phyloP scores from a whole-genome alignment of 2,888 invertebrate species.

The Itoplectis maculator region DNA sequence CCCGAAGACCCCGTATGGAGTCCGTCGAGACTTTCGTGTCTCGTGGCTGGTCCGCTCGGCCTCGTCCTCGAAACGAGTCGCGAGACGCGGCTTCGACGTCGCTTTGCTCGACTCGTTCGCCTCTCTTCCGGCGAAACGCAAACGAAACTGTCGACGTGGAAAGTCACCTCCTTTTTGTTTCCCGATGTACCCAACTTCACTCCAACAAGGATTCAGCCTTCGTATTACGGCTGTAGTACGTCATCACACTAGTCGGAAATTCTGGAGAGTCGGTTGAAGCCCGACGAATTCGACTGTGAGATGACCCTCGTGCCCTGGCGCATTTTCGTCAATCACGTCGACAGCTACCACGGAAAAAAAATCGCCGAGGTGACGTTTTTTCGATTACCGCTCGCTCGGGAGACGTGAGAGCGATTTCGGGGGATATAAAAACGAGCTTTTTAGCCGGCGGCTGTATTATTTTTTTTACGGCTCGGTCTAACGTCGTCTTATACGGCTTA shows the following conservation, averaged over 20 bases:
- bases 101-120: conserved; percentile 8
- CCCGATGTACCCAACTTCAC: neutral
- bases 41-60: neutral
- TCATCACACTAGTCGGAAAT: no score
- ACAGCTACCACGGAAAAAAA: conserved; percentile 87
- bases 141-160: no score
- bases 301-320: conserved; percentile 84
- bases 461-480: neutral
- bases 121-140: neutral
- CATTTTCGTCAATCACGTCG: conserved; percentile 87
- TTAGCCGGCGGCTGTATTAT: no score
- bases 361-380: conserved; percentile 83
- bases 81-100: conserved; percentile 12
- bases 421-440: no score
- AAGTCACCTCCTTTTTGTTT: neutral
- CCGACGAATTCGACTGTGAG: conserved; percentile 23
- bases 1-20: neutral
- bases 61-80: conserved; percentile 41
- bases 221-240: no score
- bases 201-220: neutral
- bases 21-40: conserved; percentile 28
- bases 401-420: no score
- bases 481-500: neutral
- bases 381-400: neutral
- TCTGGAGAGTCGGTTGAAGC: no score